Conservation (phyloP, 2,888 invertebrate species). For the Trachelus tabidus region DNA sequence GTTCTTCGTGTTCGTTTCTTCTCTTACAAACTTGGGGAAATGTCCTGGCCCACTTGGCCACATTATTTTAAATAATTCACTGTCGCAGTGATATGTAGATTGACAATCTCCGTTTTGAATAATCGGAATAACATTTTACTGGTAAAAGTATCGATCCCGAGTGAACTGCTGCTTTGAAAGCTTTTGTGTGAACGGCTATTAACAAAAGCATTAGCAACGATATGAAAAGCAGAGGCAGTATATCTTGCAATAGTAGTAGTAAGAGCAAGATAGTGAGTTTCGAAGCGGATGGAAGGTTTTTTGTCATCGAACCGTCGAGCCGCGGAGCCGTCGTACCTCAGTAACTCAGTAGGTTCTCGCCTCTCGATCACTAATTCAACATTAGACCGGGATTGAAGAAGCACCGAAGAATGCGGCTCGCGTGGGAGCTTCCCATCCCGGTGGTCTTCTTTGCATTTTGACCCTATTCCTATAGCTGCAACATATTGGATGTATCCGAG, state of each 20-base stretch:
- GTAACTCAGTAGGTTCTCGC: slow-evolving; percentile 2
- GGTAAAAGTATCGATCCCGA: not conserved
- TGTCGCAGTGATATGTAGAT: not conserved
- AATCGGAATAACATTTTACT: not conserved
- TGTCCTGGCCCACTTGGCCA: not conserved
- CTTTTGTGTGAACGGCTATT: not conserved
- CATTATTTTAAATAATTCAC: not conserved
- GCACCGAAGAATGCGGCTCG: slow-evolving; percentile 19
- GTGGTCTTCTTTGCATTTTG: slow-evolving; percentile 27
- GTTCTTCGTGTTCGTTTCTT: slow-evolving; percentile 11
- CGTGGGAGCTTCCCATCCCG: slow-evolving; percentile 31
- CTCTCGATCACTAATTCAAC: slow-evolving; percentile 15
- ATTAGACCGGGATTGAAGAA: slow-evolving; percentile 12
- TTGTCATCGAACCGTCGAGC: slow-evolving; percentile 16
- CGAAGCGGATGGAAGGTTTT: not conserved
- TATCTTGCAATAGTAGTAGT: not conserved
- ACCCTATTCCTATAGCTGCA: not conserved
- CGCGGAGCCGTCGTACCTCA: slow-evolving; percentile 28
- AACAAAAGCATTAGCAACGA: not conserved
- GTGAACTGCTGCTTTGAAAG: not conserved
- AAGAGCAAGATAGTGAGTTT: not conserved
- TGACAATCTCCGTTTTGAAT: not conserved
- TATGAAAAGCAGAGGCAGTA: not conserved
- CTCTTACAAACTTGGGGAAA: slow-evolving; percentile 4
- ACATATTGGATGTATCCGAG: not conserved